Percentiles rank a stretch among this genome's conserved stretches.
These are phyloP conservation scores for Ips nitidus DNA, from an alignment of 1,140 invertebrate genomes.

Conservation along the genomic window DNA sequence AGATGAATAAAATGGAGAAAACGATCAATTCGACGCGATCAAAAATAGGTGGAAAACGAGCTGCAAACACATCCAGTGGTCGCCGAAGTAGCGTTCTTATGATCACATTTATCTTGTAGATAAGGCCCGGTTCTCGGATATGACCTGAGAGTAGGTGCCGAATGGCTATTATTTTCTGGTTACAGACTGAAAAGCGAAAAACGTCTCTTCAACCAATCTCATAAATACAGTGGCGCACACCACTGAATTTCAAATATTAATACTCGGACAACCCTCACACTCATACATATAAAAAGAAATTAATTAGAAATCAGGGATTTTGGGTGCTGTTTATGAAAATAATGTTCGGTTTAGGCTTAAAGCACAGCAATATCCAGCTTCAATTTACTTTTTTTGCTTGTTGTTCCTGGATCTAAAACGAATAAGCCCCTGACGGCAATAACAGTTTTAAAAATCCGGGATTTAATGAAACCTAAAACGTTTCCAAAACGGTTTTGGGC, in stretches of 20 bases:
- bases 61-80: constrained; percentile 28
- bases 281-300: not conserved
- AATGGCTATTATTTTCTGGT: constrained; percentile 10
- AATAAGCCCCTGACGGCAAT: constrained; percentile 1
- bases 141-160: constrained; percentile 20
- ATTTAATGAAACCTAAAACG: constrained; percentile 19
- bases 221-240: not conserved
- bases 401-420: constrained; percentile 1
- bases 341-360: not conserved
- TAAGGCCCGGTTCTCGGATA: constrained; percentile 23
- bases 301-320: constrained; percentile 1
- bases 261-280: not conserved
- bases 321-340: constrained; percentile 3
- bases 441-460: constrained; percentile 4
- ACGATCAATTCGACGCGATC: constrained; percentile 24
- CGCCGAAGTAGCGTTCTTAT: constrained; percentile 27
- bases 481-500: constrained; percentile 8
- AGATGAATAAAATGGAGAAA: constrained; percentile 20
- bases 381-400: constrained; percentile 1
- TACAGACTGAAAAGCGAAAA: not conserved
- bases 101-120: constrained; percentile 35
- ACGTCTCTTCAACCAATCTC: not conserved
- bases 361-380: constrained; percentile 1
- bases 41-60: constrained; percentile 32
- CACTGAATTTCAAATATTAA: not conserved